Percentiles rank a stretch among this genome's conserved stretches.
phyloP scores from a whole-genome alignment of 2,888 invertebrate species.

The Metacarcinus magister region DNA sequence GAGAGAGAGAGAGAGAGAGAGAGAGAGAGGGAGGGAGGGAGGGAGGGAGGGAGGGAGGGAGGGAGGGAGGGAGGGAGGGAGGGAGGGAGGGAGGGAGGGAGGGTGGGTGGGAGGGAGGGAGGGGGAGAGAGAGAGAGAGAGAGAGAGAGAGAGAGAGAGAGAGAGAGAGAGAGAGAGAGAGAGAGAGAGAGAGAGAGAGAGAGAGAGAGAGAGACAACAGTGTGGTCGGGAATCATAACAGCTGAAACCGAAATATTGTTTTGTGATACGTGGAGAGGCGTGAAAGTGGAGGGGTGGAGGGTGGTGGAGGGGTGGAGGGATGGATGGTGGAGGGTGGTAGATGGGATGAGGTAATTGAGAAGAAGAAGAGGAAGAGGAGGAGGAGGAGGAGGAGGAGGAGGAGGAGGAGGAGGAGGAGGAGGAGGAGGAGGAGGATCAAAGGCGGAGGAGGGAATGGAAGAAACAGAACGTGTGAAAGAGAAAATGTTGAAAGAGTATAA shows the following conservation, averaged over 20 bases:
- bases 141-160: too few species aligned
- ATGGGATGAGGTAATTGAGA: neutral
- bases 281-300: neutral
- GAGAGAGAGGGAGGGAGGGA: too few species aligned
- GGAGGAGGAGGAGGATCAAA: neutral
- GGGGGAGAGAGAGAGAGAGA: too few species aligned
- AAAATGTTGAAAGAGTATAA: neutral
- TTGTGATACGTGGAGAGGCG: neutral
- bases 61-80: too few species aligned
- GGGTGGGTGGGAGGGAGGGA: too few species aligned
- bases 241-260: neutral
- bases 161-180: too few species aligned
- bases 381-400: too few species aligned
- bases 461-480: neutral
- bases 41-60: too few species aligned
- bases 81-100: too few species aligned
- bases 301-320: neutral
- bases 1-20: too few species aligned
- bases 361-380: neutral
- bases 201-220: neutral
- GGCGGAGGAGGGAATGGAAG: neutral
- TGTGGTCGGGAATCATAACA: neutral
- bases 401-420: neutral
- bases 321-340: neutral
- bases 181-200: neutral